phyloP scores from a whole-genome alignment of 2,113 vertebrate genomes.

The Periophthalmodon schlosseri region DNA sequence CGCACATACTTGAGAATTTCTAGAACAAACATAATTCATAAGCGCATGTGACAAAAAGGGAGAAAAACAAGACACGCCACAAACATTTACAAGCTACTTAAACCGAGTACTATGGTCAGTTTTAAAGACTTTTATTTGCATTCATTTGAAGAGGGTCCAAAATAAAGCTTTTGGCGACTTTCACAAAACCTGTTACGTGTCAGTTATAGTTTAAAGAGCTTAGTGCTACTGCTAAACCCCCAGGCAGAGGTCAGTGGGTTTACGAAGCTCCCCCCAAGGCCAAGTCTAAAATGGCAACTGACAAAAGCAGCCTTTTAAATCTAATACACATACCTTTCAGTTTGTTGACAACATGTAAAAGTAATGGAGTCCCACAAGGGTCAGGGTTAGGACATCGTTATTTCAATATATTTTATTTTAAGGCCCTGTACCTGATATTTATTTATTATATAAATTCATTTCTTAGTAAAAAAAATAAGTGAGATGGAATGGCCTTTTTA shows the following conservation, averaged over 20 bases:
- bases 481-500: no score
- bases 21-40: neutral
- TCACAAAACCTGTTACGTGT: neutral
- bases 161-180: neutral
- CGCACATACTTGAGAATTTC: slow-evolving; percentile 5
- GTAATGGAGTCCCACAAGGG: neutral
- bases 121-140: neutral
- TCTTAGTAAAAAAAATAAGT: no score
- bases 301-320: neutral
- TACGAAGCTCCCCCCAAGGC: neutral
- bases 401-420: no score
- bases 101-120: neutral
- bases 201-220: neutral
- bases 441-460: no score
- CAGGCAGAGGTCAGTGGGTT: neutral
- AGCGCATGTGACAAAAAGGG: neutral
- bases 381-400: neutral
- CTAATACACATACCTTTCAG: neutral
- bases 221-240: neutral
- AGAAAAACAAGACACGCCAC: neutral
- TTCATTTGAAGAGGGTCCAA: neutral
- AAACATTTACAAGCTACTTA: neutral
- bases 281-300: neutral
- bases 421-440: no score
- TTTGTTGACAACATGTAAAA: neutral